A percentile compares a stretch with the other conserved stretches of the same genome.
phyloP scores from a whole-genome alignment of 1,140 invertebrate genomes.

The Hycleus cichorii region DNA sequence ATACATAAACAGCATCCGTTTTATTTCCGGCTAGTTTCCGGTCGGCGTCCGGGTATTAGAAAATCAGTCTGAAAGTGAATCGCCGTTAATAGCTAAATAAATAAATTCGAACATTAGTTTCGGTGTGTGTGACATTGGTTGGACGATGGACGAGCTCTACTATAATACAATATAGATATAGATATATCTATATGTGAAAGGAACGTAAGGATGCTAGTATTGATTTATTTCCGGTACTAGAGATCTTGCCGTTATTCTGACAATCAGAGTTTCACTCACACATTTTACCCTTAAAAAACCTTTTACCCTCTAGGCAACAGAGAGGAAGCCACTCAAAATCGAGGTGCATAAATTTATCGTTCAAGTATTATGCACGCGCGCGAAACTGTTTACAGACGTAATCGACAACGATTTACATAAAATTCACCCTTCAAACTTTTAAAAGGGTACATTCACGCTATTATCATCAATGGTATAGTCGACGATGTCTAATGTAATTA shows the following conservation, averaged over 20 bases:
- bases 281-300: constrained; percentile 1
- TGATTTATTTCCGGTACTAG: constrained; percentile 29
- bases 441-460: constrained; percentile 10
- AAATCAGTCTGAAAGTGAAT: constrained; percentile 11
- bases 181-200: constrained; percentile 20
- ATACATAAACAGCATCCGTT: too few relatives aligned
- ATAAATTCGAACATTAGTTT: constrained; percentile 6
- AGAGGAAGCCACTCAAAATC: constrained; percentile 28
- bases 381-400: constrained; percentile 26
- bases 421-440: constrained; percentile 19
- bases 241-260: constrained; percentile 8
- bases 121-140: constrained; percentile 6
- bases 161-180: too few relatives aligned
- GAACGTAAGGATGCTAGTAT: constrained; percentile 25
- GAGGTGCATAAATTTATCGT: constrained; percentile 30
- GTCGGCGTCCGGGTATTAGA: background rate
- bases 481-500: constrained; percentile 11
- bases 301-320: constrained; percentile 7
- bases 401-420: constrained; percentile 22
- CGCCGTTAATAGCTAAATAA: constrained; percentile 13
- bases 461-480: constrained; percentile 8
- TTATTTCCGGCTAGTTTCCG: too few relatives aligned
- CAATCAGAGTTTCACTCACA: constrained; percentile 9
- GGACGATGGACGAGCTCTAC: constrained; percentile 24
- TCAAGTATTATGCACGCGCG: constrained; percentile 23